These are phyloP conservation scores for Luscinia luscinia DNA, from an alignment of 2,797 vertebrate species.

Conservation along the genomic window DNA sequence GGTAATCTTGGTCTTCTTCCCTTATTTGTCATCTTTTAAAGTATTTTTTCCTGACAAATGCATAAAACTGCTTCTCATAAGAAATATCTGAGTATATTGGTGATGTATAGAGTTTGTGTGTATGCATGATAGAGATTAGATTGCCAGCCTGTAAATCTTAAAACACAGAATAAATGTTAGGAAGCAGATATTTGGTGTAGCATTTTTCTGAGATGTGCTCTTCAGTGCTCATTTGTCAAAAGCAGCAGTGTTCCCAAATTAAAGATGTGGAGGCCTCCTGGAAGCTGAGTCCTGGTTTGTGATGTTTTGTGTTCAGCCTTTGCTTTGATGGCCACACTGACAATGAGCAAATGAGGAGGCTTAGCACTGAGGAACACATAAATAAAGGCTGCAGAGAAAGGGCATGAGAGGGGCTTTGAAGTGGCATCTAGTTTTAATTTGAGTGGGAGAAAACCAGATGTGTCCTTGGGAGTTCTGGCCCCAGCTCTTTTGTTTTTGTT, in stretches of 20 bases:
- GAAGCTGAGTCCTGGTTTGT: neutral
- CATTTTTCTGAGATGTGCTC: neutral
- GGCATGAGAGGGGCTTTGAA: slow-evolving; percentile 39
- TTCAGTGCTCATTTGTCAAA: neutral
- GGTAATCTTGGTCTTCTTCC: neutral
- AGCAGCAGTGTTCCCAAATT: neutral
- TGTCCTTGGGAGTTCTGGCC: neutral
- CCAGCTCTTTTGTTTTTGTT: neutral
- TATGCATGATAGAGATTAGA: neutral
- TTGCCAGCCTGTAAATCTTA: neutral
- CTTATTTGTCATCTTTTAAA: neutral
- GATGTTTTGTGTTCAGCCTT: slow-evolving; percentile 1
- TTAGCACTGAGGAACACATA: neutral
- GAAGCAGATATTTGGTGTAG: neutral
- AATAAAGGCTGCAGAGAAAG: slow-evolving; percentile 27
- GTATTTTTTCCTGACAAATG: neutral
- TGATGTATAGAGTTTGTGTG: neutral
- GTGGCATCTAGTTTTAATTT: slow-evolving; percentile 50
- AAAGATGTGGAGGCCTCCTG: neutral
- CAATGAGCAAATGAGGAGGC: slow-evolving; percentile 30
- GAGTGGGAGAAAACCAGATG: slow-evolving; percentile 47
- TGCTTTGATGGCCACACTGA: slow-evolving; percentile 17
- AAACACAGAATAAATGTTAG: neutral
- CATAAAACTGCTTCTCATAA: neutral
- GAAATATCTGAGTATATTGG: neutral